Evolutionary conservation across 2,113 vertebrate species (phyloP).

Genomic region (Pluvialis apricaria): DNA sequence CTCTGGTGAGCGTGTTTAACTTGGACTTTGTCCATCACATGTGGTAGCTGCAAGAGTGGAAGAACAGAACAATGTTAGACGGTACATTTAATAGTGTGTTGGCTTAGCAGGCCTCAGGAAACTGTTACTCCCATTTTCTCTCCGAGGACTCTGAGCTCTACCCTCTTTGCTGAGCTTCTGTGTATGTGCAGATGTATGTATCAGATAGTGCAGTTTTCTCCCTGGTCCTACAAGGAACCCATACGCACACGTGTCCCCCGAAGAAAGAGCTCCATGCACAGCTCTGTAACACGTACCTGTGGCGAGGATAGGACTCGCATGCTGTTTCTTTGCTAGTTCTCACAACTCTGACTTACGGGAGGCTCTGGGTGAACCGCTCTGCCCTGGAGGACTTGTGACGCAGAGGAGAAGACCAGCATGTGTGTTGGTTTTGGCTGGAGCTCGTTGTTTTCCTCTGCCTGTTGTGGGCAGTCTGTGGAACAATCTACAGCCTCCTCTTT

Average conservation of each 20-base stretch:
- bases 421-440: slow-evolving; percentile 42
- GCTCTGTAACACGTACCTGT: not conserved
- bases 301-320: not conserved
- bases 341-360: not conserved
- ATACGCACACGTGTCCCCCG: accelerated
- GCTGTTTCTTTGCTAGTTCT: not conserved
- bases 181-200: not conserved
- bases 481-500: not conserved
- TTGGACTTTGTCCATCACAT: slow-evolving; percentile 90
- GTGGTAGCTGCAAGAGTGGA: slow-evolving; percentile 81
- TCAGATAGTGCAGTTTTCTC: not conserved
- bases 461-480: not conserved
- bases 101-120: slow-evolving; percentile 63
- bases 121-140: slow-evolving; percentile 49
- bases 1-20: slow-evolving; percentile 85
- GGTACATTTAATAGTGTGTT: slow-evolving; percentile 65
- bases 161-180: slow-evolving; percentile 13
- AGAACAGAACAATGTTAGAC: slow-evolving; percentile 65
- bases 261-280: not conserved
- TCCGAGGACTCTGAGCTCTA: not conserved
- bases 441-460: not conserved
- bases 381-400: not conserved
- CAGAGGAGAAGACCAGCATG: not conserved
- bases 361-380: not conserved
- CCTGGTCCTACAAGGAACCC: not conserved